A percentile compares a stretch with the other conserved stretches of the same genome.
Conservation (phyloP, 2,888 invertebrate genomes). For the Acrocyrtus sp. region DNA sequence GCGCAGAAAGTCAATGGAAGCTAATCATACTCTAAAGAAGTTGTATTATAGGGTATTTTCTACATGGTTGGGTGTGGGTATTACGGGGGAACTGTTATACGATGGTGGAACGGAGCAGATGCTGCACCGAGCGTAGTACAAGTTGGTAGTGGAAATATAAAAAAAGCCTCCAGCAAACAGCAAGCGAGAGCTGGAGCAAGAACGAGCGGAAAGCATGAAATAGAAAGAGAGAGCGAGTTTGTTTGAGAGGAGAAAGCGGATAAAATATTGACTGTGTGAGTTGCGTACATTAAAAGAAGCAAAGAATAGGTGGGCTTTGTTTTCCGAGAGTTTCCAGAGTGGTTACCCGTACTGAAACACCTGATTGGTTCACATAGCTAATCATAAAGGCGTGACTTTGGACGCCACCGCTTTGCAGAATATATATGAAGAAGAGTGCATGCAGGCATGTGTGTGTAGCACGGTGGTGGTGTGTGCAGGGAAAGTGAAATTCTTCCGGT, state of each 20-base stretch:
- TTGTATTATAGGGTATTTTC: no score
- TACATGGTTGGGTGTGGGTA: no score
- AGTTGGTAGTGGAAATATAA: no score
- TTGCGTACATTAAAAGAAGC: slow-evolving; percentile 54
- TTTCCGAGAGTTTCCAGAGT: slow-evolving; percentile 61
- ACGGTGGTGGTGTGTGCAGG: no score
- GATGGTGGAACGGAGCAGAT: no score
- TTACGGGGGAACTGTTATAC: no score
- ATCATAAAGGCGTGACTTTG: slow-evolving; percentile 64
- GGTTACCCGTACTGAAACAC: slow-evolving; percentile 60
- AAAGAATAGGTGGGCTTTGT: slow-evolving; percentile 62
- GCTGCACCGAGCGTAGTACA: no score
- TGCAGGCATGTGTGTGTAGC: no score
- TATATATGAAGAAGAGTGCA: not conserved
- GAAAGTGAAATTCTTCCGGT: no score
- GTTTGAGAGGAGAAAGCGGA: slow-evolving; percentile 38
- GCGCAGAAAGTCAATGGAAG: no score
- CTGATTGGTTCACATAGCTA: slow-evolving; percentile 64
- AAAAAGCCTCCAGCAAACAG: slow-evolving; percentile 13
- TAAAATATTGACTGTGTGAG: slow-evolving; percentile 56
- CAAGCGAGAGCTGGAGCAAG: slow-evolving; percentile 12
- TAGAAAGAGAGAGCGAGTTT: no score
- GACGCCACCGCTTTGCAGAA: slow-evolving; percentile 10
- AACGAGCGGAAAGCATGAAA: slow-evolving; percentile 25
- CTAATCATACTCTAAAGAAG: no score